Base-by-base conservation (phyloP, 1,140 invertebrate genomes). In the Pseudomyrmex dendroicus region DNA sequence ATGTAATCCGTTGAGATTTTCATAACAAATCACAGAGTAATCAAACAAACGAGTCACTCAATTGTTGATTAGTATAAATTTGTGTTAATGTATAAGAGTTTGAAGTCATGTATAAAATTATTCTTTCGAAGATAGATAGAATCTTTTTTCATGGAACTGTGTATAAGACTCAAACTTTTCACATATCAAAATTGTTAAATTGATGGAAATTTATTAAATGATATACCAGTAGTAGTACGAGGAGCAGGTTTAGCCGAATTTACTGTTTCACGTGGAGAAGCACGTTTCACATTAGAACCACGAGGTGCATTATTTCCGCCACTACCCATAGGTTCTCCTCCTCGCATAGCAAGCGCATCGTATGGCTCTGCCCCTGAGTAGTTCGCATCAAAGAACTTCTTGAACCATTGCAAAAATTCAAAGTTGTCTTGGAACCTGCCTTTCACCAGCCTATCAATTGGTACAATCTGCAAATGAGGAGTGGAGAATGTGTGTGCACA, bases 371-470 rank as follows among this genome's bases (percentile, higher is more conserved):
- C 96, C 92, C 98, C 98, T 93, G 97, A 96, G 95, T 98, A 99
- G 95, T 99, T 99, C 85, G 98, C 98, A 95, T 99, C 99, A 95
- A 99, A 99, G 95, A 99, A 99, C 94, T 99, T 99, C 96, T 99
- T 99, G 96, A 99, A 99, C 99, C 99, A 99, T 96, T 99, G 99
- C 86, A 99, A 96, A 95, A 99, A 99, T 94, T 99, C 99, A 96
- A 99, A 99, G 95, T 99, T 99, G 96, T 99, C 98, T 96, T 98
- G 97, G 95, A 99, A 99, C 89, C 97, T 96, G 92, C 98, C 98
- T 95, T 99, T 99, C 90, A 99, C 97, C 95, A 98, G 95, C 95
- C 95, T 97, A 96, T 98, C 97, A 95, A 98, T 97, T 89, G 97
- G 96, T 94, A 98, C 97, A 95, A 97, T 97, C 97, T 98, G 95